A percentile compares a stretch with the other conserved stretches of the same genome.
These are phyloP conservation scores for Margaritifera margaritifera DNA, from an alignment of 2,888 invertebrate species.

Conservation along the genomic window DNA sequence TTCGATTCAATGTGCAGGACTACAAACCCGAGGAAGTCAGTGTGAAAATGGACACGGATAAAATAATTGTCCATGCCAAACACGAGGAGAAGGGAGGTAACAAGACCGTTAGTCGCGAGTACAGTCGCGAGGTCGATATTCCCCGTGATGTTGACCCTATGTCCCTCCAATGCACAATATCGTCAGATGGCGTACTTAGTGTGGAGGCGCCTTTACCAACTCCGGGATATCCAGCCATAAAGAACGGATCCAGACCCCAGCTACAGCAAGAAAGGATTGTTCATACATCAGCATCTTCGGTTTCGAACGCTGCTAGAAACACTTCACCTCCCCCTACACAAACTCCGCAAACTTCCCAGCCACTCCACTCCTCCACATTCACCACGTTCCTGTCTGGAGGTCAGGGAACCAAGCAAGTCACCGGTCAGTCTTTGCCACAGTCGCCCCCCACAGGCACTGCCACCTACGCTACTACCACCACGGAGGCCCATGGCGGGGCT, in stretches of 20 bases:
- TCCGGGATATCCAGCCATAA: slow-evolving; percentile 35
- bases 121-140: slow-evolving; percentile 61
- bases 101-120: slow-evolving; percentile 64
- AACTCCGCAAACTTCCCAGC: slow-evolving; percentile 19
- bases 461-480: slow-evolving; percentile 2
- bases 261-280: slow-evolving; percentile 32
- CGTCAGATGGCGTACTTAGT: slow-evolving; percentile 61
- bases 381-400: slow-evolving; percentile 48
- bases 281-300: slow-evolving; percentile 29
- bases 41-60: slow-evolving; percentile 63
- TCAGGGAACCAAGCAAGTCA: slow-evolving; percentile 23
- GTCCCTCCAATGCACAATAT: slow-evolving; percentile 61
- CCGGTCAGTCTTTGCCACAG: slow-evolving; percentile 10
- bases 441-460: slow-evolving; percentile 5
- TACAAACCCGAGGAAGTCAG: slow-evolving; percentile 66
- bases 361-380: slow-evolving; percentile 46
- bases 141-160: slow-evolving; percentile 62
- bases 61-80: slow-evolving; percentile 59
- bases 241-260: slow-evolving; percentile 20
- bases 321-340: slow-evolving; percentile 37
- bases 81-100: slow-evolving; percentile 60
- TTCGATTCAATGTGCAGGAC: slow-evolving; percentile 62
- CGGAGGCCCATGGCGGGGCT: slow-evolving; percentile 12
- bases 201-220: slow-evolving; percentile 56
- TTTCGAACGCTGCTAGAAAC: slow-evolving; percentile 35